Base-by-base conservation (phyloP, 2,888 invertebrate species). In the Agrochola circellaris region DNA sequence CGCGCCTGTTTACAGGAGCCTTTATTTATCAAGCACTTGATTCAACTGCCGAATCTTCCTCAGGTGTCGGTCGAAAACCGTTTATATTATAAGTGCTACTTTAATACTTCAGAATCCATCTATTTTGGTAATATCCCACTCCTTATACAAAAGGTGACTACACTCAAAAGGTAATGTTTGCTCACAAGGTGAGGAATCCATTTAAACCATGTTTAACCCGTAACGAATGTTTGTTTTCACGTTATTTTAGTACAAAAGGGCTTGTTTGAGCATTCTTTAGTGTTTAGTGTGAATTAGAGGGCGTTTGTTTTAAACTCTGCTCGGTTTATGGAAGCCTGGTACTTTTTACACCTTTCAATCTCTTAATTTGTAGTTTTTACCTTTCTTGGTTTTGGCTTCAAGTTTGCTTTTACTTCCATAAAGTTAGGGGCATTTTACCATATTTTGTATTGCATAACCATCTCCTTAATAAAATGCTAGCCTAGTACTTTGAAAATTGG, bases 281-380 rank as follows among this genome's bases (percentile, higher is more conserved):
- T 42, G 71, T 73, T 60, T 48, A 65, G 73, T 82, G 86, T 79
- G 73, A 82, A 84, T 82, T 73, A 83, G 73, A 66, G 30, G 56
- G 68, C 65, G 71, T 85, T 77, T 82, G 64, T 65, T 77, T 69
- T 23, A 20, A 38, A 20, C 61, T 72, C 68, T 65, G 34, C 20
- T 60, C 8, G 26, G 62, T 20, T 68, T 72, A 72, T 84, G 65
- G 48, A 9, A 26, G 30, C 83, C 83, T 80, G 79, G 83, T 84
- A 79, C 68, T 54, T 64, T 62, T 79, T 15, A 79, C 73, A 65
- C 67, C 54, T 68, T 72, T 45, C 23, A 45, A 77, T 66, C n/a
- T 66, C 34, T 38, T 82, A 38, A 81, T 81, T 51, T 48, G 73
- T 42, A 5, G 51, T 38, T 60, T 48, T 81, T 66, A 17, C 45